Evolutionary conservation across 2,113 vertebrate species (phyloP), one percentile per base, ranked within the genome.

Genomic region (Oceanodroma tethys): DNA sequence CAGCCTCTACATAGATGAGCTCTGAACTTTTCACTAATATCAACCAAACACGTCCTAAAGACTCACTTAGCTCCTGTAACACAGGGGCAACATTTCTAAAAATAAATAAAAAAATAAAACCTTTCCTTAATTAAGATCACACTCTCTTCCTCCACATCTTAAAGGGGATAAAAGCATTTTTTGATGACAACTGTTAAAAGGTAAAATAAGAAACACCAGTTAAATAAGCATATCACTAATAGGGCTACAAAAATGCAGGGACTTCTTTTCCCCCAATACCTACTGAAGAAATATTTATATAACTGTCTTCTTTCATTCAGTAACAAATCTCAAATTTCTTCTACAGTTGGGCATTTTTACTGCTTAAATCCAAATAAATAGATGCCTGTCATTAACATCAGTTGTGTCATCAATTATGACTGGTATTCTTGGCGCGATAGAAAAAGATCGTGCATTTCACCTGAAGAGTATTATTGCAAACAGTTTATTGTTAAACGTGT

Each of bases 21-120:
- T 96, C 97, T 95, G 93, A 91, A 95, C 97, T 97, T 97, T 96
- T 98, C 94, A 96, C 75, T 95, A 95, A 59, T 97, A 97, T 95
- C 95, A 92, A 90, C 75, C 71, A 75, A 94, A 90, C 73, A 82
- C 71, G 58, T 98, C 81, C 96, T 76, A 47, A 97, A 88, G 86
- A 92, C 58, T 90, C 81, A 81, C 56, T 92, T 48, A 79, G 43
- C 92, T 91, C 74, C 88, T 94, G 6, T 34, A 95, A 90, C n/a
- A 82, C 2, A 10, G 14, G 17, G 30, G 7, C 5, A 76, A 81
- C 15, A 25, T 40, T 85, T 75, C 65, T 23, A 71, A n/a, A 88
- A 63, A 55, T 53, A 42, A 60, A 63, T 30, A 29, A 58, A 68
- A 32, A 60, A 71, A 91, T 21, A 65, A 71, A 50, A 3, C 7